These are phyloP conservation scores for Forbesichthys agassizii DNA, from an alignment of 2,113 vertebrate genomes.

Conservation along the genomic window DNA sequence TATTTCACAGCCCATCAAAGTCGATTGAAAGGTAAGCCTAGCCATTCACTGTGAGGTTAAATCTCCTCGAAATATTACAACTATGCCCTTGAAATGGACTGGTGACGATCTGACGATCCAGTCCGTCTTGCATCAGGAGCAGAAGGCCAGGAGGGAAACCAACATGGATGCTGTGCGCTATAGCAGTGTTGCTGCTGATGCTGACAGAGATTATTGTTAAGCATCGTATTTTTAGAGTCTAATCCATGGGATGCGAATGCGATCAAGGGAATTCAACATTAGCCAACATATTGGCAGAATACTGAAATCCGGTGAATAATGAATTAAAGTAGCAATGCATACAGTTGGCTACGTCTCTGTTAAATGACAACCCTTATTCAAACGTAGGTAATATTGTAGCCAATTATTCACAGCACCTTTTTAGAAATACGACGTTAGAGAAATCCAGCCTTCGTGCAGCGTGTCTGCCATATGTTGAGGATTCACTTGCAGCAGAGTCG, in stretches of 20 bases:
- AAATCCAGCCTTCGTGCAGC: constrained; percentile 6
- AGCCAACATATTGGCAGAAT: too few species aligned
- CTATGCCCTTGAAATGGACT: constrained; percentile 51
- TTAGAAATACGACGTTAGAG: background rate
- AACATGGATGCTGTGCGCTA: constrained; percentile 76
- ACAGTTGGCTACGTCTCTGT: constrained; percentile 24
- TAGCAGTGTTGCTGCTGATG: constrained; percentile 51
- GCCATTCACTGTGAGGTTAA: background rate
- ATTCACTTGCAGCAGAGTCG: constrained; percentile 33
- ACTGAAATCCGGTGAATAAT: background rate
- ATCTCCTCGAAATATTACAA: background rate
- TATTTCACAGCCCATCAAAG: constrained; percentile 36
- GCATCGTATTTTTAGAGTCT: constrained; percentile 28
- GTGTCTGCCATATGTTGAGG: constrained; percentile 6
- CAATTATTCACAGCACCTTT: background rate
- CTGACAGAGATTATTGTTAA: constrained; percentile 56
- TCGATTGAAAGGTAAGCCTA: constrained; percentile 61
- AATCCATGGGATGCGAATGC: constrained; percentile 24
- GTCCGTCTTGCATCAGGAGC: constrained; percentile 50
- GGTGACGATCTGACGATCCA: constrained; percentile 60
- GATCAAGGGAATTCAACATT: background rate
- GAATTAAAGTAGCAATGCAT: constrained; percentile 9
- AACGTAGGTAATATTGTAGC: background rate
- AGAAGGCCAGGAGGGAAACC: constrained; percentile 65
- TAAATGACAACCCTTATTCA: constrained; percentile 42